Base-by-base conservation (phyloP, 1,140 invertebrate genomes). In the Idris sp. region DNA sequence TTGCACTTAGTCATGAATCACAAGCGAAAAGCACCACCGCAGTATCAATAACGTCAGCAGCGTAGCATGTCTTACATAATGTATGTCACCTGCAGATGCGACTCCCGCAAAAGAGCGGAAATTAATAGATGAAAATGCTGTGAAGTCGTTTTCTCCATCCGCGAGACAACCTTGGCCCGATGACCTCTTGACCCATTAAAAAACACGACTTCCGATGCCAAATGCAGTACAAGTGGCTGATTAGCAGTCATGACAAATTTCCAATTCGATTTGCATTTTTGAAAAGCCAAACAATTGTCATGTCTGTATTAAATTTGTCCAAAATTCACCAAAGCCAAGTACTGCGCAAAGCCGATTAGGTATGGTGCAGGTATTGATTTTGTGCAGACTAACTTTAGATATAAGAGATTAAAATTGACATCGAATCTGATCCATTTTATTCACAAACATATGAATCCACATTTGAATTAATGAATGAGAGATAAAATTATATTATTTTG, bases 151-250 rank as follows among this genome's bases (percentile, higher is more conserved):
- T 49, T 38, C 58, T 49, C 10, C 35, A 41, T 31, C 33, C 36
- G 18, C 36, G 33, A 25, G 10, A 10, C 36, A 33, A 62, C 58
- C 58, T 62, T 51, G 58, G 36, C 46, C 44, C 46, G 26, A 51
- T 51, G 36, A 62, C 58, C 58, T 51, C 35, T 62, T 62, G 58
- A 62, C 58, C 58, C 43, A 62, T 62, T 41, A 62, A 62, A 25
- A 28, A 15, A 10, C 15, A 26, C 36, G n/a, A 49, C 36, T 62
- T 62, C 36, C 36, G 58, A n/a, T n/a, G n/a, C n/a, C n/a, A n/a
- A n/a, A n/a, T n/a, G n/a, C n/a, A n/a, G n/a, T n/a, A n/a, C n/a
- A n/a, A n/a, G n/a, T n/a, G n/a, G n/a, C n/a, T n/a, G n/a, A n/a
- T n/a, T n/a, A n/a, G n/a, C n/a, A n/a, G n/a, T n/a, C n/a, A n/a